These are phyloP conservation scores for Alfaro cultratus DNA, from an alignment of 2,797 vertebrate genomes.

Conservation along the genomic window DNA sequence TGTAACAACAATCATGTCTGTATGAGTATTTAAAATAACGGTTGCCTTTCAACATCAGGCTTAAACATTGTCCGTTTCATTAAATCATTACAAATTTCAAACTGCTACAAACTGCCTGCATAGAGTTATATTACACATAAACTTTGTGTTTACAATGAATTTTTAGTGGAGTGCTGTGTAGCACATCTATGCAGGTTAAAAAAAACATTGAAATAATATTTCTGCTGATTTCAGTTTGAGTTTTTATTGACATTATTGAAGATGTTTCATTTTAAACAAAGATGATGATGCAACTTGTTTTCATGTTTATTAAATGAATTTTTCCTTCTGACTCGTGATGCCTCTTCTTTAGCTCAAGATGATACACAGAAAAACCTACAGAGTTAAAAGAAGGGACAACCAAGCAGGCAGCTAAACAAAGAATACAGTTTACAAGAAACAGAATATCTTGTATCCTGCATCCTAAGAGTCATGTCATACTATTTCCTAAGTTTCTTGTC, in stretches of 20 bases:
- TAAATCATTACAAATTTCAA: conserved; percentile 18
- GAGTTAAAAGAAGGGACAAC: neutral
- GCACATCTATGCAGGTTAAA: conserved; percentile 53
- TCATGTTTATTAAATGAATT: conserved; percentile 71
- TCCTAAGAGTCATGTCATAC: neutral
- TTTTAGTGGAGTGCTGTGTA: conserved; percentile 30
- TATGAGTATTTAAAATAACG: conserved; percentile 9
- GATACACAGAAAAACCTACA: neutral
- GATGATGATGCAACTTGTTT: conserved; percentile 61
- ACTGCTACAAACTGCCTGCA: conserved; percentile 44
- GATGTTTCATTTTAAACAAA: conserved; percentile 52
- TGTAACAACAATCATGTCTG: neutral
- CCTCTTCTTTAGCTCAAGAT: neutral
- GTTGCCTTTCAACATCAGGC: conserved; percentile 41
- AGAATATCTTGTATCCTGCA: no score
- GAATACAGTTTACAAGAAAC: no score
- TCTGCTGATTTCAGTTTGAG: conserved; percentile 36
- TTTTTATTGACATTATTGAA: conserved; percentile 53
- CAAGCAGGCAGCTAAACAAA: no score
- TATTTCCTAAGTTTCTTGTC: neutral
- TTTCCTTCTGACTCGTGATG: conserved; percentile 49
- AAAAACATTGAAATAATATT: neutral
- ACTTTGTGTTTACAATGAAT: conserved; percentile 48
- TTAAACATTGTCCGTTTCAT: conserved; percentile 13
- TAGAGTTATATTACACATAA: conserved; percentile 18